Evolutionary conservation across 2,113 vertebrate genomes (phyloP).

Genomic region (Antechinus stuartii): DNA sequence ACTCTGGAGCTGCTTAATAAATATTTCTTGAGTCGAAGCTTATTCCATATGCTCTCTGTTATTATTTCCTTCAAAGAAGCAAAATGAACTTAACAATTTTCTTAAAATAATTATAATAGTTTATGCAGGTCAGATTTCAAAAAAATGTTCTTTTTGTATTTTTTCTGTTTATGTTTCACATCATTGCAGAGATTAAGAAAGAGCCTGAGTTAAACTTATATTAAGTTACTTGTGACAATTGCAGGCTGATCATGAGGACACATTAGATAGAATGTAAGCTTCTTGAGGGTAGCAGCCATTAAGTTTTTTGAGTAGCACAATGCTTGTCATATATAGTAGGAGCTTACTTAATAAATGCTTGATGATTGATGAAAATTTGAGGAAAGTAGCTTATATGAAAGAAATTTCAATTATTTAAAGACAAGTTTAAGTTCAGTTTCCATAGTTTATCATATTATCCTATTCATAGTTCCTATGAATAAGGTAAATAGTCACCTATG

Average conservation of each 20-base stretch:
- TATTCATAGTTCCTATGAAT: background rate
- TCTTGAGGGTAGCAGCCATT: background rate
- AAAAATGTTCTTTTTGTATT: slow-evolving; percentile 61
- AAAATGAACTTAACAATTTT: slow-evolving; percentile 64
- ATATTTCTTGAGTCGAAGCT: background rate
- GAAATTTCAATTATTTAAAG: background rate
- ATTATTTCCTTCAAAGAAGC: slow-evolving; percentile 72
- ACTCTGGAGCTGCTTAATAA: background rate
- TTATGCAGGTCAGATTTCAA: slow-evolving; percentile 44
- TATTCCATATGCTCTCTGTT: slow-evolving; percentile 54
- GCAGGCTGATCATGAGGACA: slow-evolving; percentile 48
- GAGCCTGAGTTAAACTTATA: slow-evolving; percentile 58
- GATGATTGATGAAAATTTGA: background rate
- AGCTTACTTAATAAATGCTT: background rate
- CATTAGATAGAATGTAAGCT: background rate
- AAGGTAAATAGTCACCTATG: background rate
- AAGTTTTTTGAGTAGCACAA: background rate
- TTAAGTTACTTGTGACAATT: slow-evolving; percentile 66
- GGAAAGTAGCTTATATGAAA: background rate
- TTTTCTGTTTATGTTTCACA: slow-evolving; percentile 67
- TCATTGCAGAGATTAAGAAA: slow-evolving; percentile 58
- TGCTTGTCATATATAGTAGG: background rate
- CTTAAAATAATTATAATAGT: slow-evolving; percentile 48
- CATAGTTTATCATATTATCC: background rate
- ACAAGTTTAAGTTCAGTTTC: background rate